Evolutionary conservation across 2,888 invertebrate genomes (phyloP), one percentile per base, ranked within the genome.

Genomic region (Pachycephus smyrnensis): DNA sequence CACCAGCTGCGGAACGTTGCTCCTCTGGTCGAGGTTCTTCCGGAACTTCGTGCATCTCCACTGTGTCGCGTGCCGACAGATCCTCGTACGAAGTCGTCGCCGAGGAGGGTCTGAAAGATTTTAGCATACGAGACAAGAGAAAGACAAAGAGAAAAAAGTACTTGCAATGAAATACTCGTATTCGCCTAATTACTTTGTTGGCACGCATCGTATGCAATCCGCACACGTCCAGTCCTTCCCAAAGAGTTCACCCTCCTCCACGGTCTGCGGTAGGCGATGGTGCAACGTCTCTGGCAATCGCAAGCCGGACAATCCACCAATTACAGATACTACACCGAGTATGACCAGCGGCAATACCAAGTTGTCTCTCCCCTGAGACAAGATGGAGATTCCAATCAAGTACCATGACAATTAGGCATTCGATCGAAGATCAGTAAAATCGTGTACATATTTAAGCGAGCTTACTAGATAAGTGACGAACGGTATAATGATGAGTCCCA

Each of bases 391-490:
- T 69, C 12, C 37, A 37, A 37, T 37, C 12, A 37, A 37, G 12
- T 40, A 4, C 15, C 40, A 15, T 4, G 15, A 40, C 15, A 40
- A 3, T 15, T 1, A 0, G 4, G 40, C 40, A 15, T 15, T 15
- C 4, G 40, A 15, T 40, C 15, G 4, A 12, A 69, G 69, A n/a
- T 30, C 32, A 12, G n/a, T n/a, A 69, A 32, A 11, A 4, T 15
- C 9, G 69, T 4, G 69, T n/a, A 23, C n/a, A 31, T 12, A 69
- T 9, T 11, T n/a, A 30, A 11, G 30, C 30, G 69, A n/a, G 32
- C 94, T 93, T 93, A 97, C 97, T 94, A 98, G 93, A 92, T 97
- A 97, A 77, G 97, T 97, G 81, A 98, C 95, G 92, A 97, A 97
- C 15, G 98, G 98, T 89, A 98, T 98, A 77, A 97, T 95, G 82